Conservation (phyloP, 2,888 invertebrate genomes). For the Eilema caniola region DNA sequence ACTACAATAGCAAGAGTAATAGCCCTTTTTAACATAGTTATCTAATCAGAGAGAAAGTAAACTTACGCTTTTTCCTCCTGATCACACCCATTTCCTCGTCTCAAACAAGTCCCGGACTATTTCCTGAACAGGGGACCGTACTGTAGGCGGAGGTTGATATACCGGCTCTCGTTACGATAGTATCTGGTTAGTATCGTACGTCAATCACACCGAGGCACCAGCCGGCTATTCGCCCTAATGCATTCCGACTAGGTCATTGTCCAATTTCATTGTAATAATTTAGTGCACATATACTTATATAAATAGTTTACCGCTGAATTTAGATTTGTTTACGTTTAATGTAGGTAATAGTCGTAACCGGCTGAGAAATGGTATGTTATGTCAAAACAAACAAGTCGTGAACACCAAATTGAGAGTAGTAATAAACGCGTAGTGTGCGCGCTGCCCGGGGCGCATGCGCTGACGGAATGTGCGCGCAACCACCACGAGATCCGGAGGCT, state of each 20-base stretch:
- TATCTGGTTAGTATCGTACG: constrained; percentile 66
- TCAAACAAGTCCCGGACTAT: constrained; percentile 61
- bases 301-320: constrained; percentile 30
- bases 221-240: constrained; percentile 70
- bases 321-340: constrained; percentile 32
- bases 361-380: constrained; percentile 32
- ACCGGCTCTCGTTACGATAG: constrained; percentile 61
- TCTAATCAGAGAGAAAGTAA: constrained; percentile 61
- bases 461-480: constrained; percentile 81
- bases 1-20: background rate
- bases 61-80: constrained; percentile 85
- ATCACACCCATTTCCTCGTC: constrained; percentile 81
- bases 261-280: constrained; percentile 59
- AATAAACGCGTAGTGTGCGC: constrained; percentile 68
- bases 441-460: constrained; percentile 79
- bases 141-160: constrained; percentile 59
- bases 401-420: constrained; percentile 52
- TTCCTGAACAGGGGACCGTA: constrained; percentile 65
- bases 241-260: constrained; percentile 80
- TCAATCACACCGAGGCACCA: constrained; percentile 71
- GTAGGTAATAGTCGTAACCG: constrained; percentile 32
- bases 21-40: constrained; percentile 17
- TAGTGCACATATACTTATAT: constrained; percentile 27
- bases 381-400: constrained; percentile 64
- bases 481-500: constrained; percentile 78